Evolutionary conservation across 2,888 invertebrate genomes (phyloP).

Genomic region (Chironomus riparius): DNA sequence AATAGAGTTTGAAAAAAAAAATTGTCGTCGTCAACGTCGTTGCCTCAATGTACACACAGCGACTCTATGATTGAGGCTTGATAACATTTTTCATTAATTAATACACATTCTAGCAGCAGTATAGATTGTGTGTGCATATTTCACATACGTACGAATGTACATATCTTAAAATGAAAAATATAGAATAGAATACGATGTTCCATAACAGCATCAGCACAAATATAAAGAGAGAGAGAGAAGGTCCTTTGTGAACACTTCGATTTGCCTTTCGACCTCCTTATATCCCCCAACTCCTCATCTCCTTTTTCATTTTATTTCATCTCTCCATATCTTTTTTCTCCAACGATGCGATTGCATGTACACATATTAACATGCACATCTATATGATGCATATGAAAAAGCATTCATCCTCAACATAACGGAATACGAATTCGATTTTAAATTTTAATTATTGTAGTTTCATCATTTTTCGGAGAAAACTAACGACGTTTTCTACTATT

Average conservation of each 20-base stretch:
- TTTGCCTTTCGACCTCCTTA: background rate
- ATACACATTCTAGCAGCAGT: constrained; percentile 10
- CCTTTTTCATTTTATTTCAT: background rate
- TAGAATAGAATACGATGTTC: background rate
- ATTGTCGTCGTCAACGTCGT: background rate
- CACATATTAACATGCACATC: background rate
- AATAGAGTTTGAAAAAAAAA: background rate
- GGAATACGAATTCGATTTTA: constrained; percentile 8
- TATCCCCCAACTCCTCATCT: background rate
- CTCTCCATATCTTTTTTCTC: background rate
- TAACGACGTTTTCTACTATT: background rate
- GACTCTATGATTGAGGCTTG: constrained; percentile 22
- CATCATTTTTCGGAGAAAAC: constrained; percentile 10
- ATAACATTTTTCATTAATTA: constrained; percentile 27
- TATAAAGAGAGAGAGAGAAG: background rate
- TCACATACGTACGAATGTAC: background rate
- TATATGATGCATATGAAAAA: background rate
- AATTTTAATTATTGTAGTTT: constrained; percentile 10
- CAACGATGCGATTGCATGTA: too few relatives aligned
- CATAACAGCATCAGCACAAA: background rate
- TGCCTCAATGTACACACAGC: background rate
- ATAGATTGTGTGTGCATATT: background rate
- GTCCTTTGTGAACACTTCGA: background rate
- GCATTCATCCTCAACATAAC: background rate
- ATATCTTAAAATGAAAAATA: background rate